Evolutionary conservation across 1,140 invertebrate species (phyloP).

Genomic region (Drosophila ananassae): DNA sequence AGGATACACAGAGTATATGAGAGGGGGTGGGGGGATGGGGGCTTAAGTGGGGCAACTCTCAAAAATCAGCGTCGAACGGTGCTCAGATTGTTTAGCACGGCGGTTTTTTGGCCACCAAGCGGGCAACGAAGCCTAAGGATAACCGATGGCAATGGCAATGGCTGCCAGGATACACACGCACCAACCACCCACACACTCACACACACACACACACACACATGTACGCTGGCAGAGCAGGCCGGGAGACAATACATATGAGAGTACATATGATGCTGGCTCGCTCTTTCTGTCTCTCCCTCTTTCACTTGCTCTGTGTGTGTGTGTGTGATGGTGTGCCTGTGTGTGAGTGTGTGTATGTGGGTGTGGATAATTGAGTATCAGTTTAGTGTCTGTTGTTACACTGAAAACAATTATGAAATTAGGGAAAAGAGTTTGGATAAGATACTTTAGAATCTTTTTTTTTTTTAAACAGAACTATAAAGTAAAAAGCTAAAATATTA

Average conservation of each 20-base stretch:
- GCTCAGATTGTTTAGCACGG: constrained; percentile 36
- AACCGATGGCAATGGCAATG: constrained; percentile 72
- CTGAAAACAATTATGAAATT: neutral
- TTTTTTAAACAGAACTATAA: too few relatives aligned
- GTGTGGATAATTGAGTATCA: constrained; percentile 78
- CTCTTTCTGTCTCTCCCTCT: neutral
- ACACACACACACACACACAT: constrained; percentile 18
- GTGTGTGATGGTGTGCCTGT: neutral
- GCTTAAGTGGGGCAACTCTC: constrained; percentile 45
- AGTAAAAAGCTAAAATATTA: too few relatives aligned
- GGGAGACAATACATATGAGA: constrained; percentile 34
- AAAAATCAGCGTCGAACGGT: constrained; percentile 41
- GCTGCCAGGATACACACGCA: constrained; percentile 62
- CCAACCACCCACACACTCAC: constrained; percentile 2
- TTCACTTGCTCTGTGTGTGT: constrained; percentile 6
- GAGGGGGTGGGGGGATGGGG: constrained; percentile 5
- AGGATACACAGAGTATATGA: neutral
- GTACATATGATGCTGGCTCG: constrained; percentile 21
- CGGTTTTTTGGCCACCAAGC: constrained; percentile 40
- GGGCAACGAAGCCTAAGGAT: constrained; percentile 39
- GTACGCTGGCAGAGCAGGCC: neutral
- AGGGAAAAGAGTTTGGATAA: neutral
- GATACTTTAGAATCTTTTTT: too few relatives aligned
- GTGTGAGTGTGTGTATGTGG: constrained; percentile 28
- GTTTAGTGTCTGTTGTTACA: constrained; percentile 67